These are phyloP conservation scores for Sparidentex hasta DNA, from an alignment of 2,797 vertebrate genomes.

Conservation along the genomic window DNA sequence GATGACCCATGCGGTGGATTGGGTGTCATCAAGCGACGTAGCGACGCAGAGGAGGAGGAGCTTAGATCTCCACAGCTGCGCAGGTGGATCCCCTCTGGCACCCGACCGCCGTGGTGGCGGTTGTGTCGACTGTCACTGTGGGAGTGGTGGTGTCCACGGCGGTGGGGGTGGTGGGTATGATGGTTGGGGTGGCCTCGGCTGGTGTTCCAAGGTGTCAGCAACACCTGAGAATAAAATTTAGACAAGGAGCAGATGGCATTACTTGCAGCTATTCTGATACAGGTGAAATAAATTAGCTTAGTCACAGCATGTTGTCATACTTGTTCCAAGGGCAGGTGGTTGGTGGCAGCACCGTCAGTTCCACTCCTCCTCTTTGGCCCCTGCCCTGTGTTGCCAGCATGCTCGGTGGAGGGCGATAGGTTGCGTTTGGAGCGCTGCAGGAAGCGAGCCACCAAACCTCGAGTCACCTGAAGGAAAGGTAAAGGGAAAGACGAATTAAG, in stretches of 20 bases:
- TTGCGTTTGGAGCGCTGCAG: slow-evolving; percentile 94
- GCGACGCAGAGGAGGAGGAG: slow-evolving; percentile 88
- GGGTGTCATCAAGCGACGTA: slow-evolving; percentile 87
- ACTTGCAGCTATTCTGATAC: background rate
- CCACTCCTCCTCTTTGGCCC: slow-evolving; percentile 86
- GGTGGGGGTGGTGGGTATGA: slow-evolving; percentile 74
- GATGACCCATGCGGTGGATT: slow-evolving; percentile 89
- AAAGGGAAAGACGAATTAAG: background rate
- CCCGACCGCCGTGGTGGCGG: slow-evolving; percentile 70
- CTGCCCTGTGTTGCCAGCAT: slow-evolving; percentile 79
- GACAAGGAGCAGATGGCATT: background rate
- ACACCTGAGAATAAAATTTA: slow-evolving; percentile 70
- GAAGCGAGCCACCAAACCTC: slow-evolving; percentile 92
- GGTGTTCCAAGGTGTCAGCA: slow-evolving; percentile 79
- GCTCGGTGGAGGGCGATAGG: slow-evolving; percentile 80
- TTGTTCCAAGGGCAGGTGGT: slow-evolving; percentile 78
- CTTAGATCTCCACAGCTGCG: slow-evolving; percentile 96
- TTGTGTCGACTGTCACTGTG: slow-evolving; percentile 88
- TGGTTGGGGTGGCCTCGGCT: slow-evolving; percentile 77
- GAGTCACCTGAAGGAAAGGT: slow-evolving; percentile 85
- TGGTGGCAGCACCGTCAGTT: slow-evolving; percentile 65
- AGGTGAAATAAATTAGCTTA: background rate
- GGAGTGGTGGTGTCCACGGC: slow-evolving; percentile 81
- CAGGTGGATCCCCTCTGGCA: slow-evolving; percentile 90
- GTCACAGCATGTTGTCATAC: slow-evolving; percentile 63